Base-by-base conservation (phyloP, 2,888 invertebrate genomes). In the Diaphora mendica region DNA sequence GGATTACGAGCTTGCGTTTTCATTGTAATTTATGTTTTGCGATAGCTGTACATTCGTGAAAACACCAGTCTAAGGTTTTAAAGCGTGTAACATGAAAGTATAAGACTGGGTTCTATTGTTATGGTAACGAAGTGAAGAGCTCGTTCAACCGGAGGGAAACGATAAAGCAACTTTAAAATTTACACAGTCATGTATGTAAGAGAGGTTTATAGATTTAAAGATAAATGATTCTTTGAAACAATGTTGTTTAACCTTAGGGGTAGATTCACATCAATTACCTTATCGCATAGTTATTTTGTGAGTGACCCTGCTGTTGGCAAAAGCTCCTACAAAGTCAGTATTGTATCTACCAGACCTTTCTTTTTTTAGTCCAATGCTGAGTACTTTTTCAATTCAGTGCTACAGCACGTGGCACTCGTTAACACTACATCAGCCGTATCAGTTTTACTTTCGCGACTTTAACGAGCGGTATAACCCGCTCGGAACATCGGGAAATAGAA, bases 1-100 rank as follows among this genome's bases (percentile, higher is more conserved):
- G 79, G 78, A 81, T 83, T 85, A 80, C 76, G 73, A 69, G 71
- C 71, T 72, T 65, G 62, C 79, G 77, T 85, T 84, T 85, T 79
- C 77, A 75, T 74, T 73, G 75, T 78, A 83, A 85, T 84, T 82
- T 84, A 84, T 82, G 68, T 71, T 73, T 73, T 74, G 74, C 62
- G 80, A 79, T 77, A 84, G 77, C 77, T 75, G 48, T 73, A 75
- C 76, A 44, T 75, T 78, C 68, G 48, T 69, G 68, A 72, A 67
- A 68, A 69, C 64, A 48, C 17, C 64, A 23, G 15, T 70, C 55
- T 67, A 74, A 35, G 55, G n/a, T 76, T 82, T 79, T 68, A 66
- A 72, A 69, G 39, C 23, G n/a, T 55, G 55, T 26, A 72, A 68
- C 48, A 9, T 74, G 48, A 64, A 65, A 72, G 62, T 77, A 77